These are phyloP conservation scores for Chionomys nivalis DNA, from an alignment of 2,113 vertebrate species.

Conservation along the genomic window DNA sequence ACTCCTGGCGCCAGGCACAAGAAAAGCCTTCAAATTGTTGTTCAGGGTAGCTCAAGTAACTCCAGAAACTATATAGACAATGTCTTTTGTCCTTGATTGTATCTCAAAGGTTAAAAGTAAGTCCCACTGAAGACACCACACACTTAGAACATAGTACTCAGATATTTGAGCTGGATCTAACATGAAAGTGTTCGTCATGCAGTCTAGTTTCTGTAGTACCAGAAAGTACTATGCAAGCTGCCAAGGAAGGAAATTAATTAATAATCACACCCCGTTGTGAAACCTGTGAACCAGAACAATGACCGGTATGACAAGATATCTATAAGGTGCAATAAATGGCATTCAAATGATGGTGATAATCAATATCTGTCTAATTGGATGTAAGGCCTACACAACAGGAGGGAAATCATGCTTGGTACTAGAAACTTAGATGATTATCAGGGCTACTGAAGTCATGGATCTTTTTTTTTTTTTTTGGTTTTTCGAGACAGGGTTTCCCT, in stretches of 20 bases:
- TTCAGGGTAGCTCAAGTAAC: background rate
- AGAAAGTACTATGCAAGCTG: background rate
- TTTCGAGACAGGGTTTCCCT: no score
- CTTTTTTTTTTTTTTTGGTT: no score
- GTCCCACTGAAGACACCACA: background rate
- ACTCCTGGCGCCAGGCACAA: background rate
- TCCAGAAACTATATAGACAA: background rate
- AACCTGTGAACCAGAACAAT: background rate
- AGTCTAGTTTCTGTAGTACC: background rate
- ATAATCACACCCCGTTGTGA: background rate
- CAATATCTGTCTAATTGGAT: background rate
- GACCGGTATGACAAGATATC: background rate
- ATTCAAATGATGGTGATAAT: background rate
- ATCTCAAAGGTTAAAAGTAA: background rate
- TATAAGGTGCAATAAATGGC: background rate
- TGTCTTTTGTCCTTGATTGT: background rate
- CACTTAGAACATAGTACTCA: background rate
- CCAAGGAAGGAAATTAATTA: background rate
- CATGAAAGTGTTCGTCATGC: background rate
- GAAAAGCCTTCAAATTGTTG: background rate
- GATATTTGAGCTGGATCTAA: background rate
- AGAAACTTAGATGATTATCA: background rate
- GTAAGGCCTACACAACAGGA: background rate
- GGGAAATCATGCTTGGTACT: background rate
- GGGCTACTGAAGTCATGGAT: background rate